phyloP scores from a whole-genome alignment of 2,113 vertebrate genomes.

The Lontra canadensis region DNA sequence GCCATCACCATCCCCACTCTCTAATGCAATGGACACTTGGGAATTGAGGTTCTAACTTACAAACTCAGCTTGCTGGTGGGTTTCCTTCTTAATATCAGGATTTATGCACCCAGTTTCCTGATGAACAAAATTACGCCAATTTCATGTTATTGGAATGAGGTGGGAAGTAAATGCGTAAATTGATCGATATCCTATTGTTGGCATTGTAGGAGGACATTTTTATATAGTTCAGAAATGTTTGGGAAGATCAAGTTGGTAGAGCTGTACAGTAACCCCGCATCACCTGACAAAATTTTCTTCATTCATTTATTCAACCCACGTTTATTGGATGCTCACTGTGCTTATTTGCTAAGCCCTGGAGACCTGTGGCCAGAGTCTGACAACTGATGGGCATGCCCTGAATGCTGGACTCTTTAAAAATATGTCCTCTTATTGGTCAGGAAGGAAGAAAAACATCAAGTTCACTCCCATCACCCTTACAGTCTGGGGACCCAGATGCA shows the following conservation, averaged over 20 bases:
- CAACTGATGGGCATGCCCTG: neutral
- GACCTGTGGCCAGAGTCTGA: neutral
- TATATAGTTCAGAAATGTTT: neutral
- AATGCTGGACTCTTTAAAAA: neutral
- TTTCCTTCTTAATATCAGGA: neutral
- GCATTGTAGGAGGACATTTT: neutral
- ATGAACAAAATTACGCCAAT: neutral
- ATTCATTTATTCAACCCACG: neutral
- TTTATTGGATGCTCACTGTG: neutral
- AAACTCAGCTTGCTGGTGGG: neutral
- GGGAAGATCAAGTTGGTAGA: neutral
- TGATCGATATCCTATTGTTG: neutral
- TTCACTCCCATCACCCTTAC: neutral
- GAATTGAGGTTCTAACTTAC: neutral
- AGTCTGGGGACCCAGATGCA: neutral
- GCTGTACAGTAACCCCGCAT: neutral
- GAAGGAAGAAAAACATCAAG: neutral
- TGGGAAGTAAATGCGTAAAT: neutral
- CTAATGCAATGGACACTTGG: neutral
- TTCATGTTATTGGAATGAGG: neutral
- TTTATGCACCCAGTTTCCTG: neutral
- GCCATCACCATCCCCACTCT: neutral
- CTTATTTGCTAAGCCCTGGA: neutral
- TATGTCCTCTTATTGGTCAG: neutral
- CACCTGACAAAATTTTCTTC: neutral